Conservation (phyloP, 1,140 invertebrate species). For the Dinoponera quadriceps region DNA sequence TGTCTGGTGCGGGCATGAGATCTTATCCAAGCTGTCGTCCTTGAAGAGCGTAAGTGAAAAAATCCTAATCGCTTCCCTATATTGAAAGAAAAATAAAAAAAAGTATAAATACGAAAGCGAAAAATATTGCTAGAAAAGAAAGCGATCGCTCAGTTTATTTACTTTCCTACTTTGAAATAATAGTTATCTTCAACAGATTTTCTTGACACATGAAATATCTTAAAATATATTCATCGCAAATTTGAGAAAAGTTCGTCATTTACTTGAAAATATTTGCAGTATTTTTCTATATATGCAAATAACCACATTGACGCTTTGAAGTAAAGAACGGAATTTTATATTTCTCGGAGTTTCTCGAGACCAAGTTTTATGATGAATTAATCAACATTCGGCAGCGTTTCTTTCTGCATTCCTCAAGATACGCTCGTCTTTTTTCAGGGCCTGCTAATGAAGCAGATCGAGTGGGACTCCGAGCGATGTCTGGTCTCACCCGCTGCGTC, state of each 20-base stretch:
- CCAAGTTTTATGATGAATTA: no score
- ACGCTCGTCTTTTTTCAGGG: conserved; percentile 77
- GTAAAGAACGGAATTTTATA: no score
- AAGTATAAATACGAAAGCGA: neutral
- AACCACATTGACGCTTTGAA: no score
- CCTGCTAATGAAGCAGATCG: conserved; percentile 82
- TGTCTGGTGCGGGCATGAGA: conserved; percentile 80
- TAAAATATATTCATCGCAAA: neutral
- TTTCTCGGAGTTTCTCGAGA: no score
- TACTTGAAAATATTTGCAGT: neutral
- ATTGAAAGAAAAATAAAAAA: neutral
- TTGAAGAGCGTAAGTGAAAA: conserved; percentile 80
- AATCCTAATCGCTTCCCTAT: neutral
- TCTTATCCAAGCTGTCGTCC: conserved; percentile 80
- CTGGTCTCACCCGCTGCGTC: conserved; percentile 77
- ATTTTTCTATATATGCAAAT: no score
- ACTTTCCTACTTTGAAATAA: neutral
- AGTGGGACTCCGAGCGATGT: conserved; percentile 83
- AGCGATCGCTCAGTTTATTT: no score
- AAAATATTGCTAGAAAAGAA: no score
- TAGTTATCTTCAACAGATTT: neutral
- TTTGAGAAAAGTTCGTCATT: neutral
- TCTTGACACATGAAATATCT: neutral
- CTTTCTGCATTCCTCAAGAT: neutral
- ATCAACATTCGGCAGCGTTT: no score